Conservation (phyloP, 2,888 invertebrate species). For the Lithosia quadra region DNA sequence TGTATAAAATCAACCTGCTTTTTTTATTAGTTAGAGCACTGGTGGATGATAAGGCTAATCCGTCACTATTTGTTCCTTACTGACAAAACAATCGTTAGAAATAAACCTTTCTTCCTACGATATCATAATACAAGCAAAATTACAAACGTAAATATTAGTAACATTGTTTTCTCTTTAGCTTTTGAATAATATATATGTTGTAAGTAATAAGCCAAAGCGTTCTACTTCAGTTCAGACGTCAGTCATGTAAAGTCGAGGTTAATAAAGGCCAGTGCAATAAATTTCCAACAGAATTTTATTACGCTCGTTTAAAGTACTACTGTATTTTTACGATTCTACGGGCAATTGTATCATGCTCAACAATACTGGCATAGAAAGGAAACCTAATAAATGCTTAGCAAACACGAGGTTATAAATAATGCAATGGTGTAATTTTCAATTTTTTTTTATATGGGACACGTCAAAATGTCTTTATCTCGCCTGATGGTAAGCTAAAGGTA, state of each 20-base stretch:
- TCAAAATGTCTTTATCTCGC: too few species aligned
- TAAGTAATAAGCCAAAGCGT: background rate
- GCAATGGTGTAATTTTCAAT: background rate
- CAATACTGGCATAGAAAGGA: background rate
- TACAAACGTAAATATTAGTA: slow-evolving; percentile 2
- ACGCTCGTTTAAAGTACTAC: background rate
- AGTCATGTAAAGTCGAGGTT: slow-evolving; percentile 1
- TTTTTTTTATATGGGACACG: too few species aligned
- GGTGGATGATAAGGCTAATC: too few species aligned
- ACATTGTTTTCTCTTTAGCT: background rate
- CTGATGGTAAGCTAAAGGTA: too few species aligned
- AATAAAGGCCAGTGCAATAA: background rate
- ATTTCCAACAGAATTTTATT: slow-evolving; percentile 3
- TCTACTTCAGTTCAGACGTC: background rate
- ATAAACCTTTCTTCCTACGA: background rate
- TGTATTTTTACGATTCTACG: background rate
- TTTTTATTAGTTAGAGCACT: too few species aligned
- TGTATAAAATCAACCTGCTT: too few species aligned
- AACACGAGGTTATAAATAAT: background rate
- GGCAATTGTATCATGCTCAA: background rate
- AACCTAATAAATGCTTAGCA: background rate
- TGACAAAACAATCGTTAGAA: background rate
- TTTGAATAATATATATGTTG: background rate
- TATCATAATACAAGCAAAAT: background rate
- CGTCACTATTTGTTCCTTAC: too few species aligned